Percentiles rank a stretch among this genome's conserved stretches.
phyloP scores from a whole-genome alignment of 2,113 vertebrate genomes.

The Conger conger region DNA sequence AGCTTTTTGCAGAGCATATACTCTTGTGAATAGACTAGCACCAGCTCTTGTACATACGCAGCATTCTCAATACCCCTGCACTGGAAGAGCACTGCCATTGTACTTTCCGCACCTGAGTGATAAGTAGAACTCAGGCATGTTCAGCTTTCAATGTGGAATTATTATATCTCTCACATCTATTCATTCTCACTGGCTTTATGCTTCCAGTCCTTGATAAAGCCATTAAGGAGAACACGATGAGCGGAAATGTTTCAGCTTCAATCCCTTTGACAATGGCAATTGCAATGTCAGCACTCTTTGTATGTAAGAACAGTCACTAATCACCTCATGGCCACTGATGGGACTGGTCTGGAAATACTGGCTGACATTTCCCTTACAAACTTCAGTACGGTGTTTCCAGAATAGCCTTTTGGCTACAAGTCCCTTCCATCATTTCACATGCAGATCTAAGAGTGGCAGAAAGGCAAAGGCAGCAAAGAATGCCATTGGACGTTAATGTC shows the following conservation, averaged over 20 bases:
- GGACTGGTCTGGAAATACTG: background rate
- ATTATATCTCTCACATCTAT: background rate
- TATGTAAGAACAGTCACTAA: background rate
- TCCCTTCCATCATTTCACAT: background rate
- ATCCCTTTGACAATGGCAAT: background rate
- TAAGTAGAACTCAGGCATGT: background rate
- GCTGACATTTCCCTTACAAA: background rate
- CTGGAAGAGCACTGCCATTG: background rate
- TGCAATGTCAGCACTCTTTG: background rate
- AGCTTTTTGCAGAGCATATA: background rate
- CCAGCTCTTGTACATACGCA: background rate
- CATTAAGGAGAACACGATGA: background rate
- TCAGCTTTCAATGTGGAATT: background rate
- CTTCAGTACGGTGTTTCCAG: background rate
- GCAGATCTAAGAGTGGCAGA: background rate
- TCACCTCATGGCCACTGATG: background rate
- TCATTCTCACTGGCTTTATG: background rate
- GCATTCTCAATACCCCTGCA: background rate
- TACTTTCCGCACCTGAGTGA: background rate
- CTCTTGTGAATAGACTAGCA: background rate
- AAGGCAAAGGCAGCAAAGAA: background rate
- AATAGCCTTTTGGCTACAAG: background rate
- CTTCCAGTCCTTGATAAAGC: background rate
- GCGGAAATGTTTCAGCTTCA: background rate
- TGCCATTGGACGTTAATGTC: background rate